Conservation (phyloP, 2,113 vertebrate species). For the Hyperoodon ampullatus region DNA sequence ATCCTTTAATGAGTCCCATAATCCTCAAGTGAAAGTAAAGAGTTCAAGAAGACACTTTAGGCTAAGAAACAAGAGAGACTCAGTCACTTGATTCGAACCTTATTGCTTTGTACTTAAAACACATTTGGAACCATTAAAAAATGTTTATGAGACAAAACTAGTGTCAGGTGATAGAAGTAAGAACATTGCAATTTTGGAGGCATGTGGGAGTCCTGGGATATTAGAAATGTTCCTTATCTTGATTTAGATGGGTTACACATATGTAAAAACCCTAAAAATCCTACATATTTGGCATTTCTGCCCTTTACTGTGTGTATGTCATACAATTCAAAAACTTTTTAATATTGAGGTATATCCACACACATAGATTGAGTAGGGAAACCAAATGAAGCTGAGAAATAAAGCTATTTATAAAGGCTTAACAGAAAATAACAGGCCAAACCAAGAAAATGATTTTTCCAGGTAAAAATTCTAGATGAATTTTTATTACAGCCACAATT, state of each 20-base stretch:
- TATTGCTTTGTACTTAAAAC: slow-evolving; percentile 13
- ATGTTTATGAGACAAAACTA: not conserved
- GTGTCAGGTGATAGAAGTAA: not conserved
- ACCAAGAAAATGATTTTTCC: not conserved
- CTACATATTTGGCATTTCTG: not conserved
- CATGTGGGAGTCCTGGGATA: not conserved
- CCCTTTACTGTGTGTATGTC: not conserved
- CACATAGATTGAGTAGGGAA: not conserved
- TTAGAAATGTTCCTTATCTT: not conserved
- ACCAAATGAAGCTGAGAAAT: slow-evolving; percentile 12
- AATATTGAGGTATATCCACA: not conserved
- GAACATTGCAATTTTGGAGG: not conserved
- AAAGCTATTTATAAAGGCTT: not conserved
- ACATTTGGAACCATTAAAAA: not conserved
- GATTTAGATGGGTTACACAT: not conserved
- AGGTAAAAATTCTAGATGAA: slow-evolving; percentile 16
- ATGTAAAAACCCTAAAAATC: not conserved
- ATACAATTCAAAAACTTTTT: not conserved
- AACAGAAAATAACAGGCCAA: not conserved
- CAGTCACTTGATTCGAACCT: not conserved
- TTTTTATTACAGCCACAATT: not conserved
- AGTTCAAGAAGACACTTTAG: not conserved
- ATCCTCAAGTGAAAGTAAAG: not conserved
- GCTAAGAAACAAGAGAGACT: not conserved
- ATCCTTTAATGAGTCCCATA: not conserved